Conservation (phyloP, 35 echinoderm and acorn worm genomes). For the Diadema setosum region DNA sequence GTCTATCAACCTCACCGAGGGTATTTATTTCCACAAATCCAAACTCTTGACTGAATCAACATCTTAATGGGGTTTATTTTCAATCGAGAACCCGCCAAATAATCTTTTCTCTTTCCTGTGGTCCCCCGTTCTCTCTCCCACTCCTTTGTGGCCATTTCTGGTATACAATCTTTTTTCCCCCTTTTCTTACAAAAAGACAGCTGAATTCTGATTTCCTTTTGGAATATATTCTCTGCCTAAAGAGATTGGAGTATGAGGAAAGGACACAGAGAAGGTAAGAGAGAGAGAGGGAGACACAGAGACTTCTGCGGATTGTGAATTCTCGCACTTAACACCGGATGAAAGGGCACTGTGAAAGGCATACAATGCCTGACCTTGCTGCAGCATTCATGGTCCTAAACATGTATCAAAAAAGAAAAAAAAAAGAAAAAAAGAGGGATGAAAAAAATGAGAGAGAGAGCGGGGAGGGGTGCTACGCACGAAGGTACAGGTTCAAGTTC, state of each 20-base stretch:
- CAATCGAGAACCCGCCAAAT: constrained; percentile 19
- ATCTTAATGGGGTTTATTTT: constrained; percentile 27
- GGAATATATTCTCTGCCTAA: background rate
- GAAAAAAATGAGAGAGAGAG: no score
- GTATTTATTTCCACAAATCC: constrained; percentile 29
- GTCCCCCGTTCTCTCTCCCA: background rate
- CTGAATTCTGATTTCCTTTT: background rate
- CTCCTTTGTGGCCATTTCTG: no score
- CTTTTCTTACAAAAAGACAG: background rate
- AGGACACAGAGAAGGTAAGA: no score
- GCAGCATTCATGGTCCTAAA: background rate
- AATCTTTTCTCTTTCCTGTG: background rate
- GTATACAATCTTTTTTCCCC: background rate
- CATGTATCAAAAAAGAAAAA: constrained; percentile 7
- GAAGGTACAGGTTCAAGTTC: constrained; percentile 7
- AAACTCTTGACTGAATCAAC: constrained; percentile 18
- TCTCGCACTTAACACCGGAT: constrained; percentile 15
- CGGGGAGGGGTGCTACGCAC: no score
- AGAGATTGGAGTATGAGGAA: no score
- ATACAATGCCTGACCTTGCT: constrained; percentile 3
- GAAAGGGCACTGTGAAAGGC: constrained; percentile 20
- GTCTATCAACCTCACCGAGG: background rate
- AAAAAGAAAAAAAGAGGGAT: no score
- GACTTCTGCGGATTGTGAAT: background rate
- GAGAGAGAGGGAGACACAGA: background rate